Evolutionary conservation across 2,113 vertebrate genomes (phyloP).

Genomic region (Pongo abelii): DNA sequence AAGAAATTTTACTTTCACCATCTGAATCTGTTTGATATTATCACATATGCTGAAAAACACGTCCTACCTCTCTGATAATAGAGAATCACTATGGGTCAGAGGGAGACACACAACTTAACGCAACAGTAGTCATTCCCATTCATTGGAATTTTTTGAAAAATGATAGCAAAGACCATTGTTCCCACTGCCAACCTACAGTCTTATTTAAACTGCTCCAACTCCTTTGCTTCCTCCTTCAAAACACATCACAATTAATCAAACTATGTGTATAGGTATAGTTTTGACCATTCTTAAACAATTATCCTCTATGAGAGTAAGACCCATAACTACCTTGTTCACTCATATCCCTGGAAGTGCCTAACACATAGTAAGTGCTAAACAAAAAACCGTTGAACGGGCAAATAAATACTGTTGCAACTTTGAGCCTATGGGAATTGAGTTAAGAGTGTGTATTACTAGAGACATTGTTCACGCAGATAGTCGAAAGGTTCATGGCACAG

Average conservation of each 20-base stretch:
- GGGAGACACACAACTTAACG: neutral
- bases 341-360: neutral
- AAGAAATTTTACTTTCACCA: neutral
- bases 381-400: neutral
- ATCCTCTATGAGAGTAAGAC: neutral
- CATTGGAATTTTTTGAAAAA: neutral
- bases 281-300: neutral
- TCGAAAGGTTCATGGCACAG: neutral
- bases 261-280: neutral
- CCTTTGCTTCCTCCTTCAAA: neutral
- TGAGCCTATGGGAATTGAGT: neutral
- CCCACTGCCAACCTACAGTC: neutral
- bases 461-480: neutral
- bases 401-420: neutral
- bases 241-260: neutral
- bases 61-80: neutral
- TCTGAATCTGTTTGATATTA: neutral
- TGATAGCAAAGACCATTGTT: neutral
- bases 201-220: neutral
- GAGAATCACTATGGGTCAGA: neutral
- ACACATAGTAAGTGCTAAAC: neutral
- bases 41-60: neutral
- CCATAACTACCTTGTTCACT: neutral
- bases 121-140: neutral
- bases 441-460: neutral